phyloP scores from a whole-genome alignment of 1,140 invertebrate genomes.

The Lepidotrigona ventralis region DNA sequence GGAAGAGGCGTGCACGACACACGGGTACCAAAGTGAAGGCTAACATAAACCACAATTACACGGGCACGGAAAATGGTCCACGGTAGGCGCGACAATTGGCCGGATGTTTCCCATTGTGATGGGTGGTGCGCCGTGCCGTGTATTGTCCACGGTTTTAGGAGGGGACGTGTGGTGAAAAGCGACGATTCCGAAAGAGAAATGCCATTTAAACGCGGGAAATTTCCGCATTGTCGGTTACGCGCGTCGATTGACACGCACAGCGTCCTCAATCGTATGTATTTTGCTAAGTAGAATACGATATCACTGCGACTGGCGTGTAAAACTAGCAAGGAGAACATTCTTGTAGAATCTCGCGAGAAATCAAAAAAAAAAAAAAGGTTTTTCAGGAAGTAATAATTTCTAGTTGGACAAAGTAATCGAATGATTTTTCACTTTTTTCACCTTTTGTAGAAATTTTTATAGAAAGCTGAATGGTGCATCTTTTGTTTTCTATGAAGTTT shows the following conservation, averaged over 20 bases:
- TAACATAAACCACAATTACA: slow-evolving; percentile 68
- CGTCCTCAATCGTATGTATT: slow-evolving; percentile 6
- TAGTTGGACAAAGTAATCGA: too few species aligned
- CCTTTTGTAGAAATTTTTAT: too few species aligned
- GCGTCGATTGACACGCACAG: slow-evolving; percentile 36
- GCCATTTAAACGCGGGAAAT: slow-evolving; percentile 57
- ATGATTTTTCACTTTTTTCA: too few species aligned
- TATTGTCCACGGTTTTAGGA: slow-evolving; percentile 68
- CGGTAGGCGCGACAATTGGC: slow-evolving; percentile 75
- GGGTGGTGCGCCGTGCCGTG: slow-evolving; percentile 64
- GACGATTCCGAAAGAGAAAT: slow-evolving; percentile 66
- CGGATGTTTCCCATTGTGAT: slow-evolving; percentile 76
- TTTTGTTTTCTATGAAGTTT: too few species aligned
- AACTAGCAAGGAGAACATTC: neutral
- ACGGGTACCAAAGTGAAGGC: slow-evolving; percentile 30
- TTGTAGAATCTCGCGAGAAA: too few species aligned
- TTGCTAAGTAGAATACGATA: slow-evolving; percentile 40
- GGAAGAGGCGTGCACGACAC: slow-evolving; percentile 37
- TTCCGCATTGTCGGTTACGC: slow-evolving; percentile 51
- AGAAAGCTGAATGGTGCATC: too few species aligned
- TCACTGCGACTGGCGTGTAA: neutral
- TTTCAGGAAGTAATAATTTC: neutral
- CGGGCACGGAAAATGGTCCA: slow-evolving; percentile 45
- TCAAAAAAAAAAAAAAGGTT: neutral
- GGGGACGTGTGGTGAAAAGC: slow-evolving; percentile 64